Conservation (phyloP, 2,888 invertebrate species). For the Dynastes maya region DNA sequence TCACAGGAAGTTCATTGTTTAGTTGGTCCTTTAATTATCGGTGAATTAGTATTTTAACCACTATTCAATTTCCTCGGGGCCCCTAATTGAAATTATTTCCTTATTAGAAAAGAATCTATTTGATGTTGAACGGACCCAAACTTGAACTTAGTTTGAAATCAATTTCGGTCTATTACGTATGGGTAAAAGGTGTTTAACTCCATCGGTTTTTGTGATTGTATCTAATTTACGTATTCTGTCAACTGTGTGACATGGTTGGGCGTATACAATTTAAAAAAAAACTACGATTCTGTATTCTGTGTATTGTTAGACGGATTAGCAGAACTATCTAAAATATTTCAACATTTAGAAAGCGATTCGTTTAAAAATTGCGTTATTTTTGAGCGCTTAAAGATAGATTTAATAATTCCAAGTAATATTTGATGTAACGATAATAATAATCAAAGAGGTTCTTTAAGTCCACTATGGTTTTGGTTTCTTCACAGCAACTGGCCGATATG, state of each 20-base stretch:
- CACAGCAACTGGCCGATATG: too few species aligned
- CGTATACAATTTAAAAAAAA: neutral
- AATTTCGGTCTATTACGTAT: neutral
- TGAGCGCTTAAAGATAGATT: too few species aligned
- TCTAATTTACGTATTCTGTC: conserved; percentile 9
- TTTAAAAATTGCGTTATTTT: too few species aligned
- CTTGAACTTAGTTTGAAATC: conserved; percentile 21
- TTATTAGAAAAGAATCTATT: conserved; percentile 29
- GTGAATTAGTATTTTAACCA: conserved; percentile 29
- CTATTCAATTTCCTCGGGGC: conserved; percentile 30
- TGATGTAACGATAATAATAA: too few species aligned
- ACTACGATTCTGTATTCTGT: neutral
- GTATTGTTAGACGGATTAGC: neutral
- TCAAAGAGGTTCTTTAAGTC: too few species aligned
- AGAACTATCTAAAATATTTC: neutral
- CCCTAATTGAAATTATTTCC: conserved; percentile 30
- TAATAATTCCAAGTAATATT: too few species aligned
- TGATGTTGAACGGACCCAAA: neutral
- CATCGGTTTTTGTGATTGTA: neutral
- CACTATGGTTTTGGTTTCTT: too few species aligned
- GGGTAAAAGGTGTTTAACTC: conserved; percentile 1
- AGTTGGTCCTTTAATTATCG: conserved; percentile 45
- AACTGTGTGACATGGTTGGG: neutral
- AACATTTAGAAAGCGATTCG: neutral
- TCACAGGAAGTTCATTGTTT: conserved; percentile 41